Conservation (phyloP, 1,140 invertebrate genomes). For the Papilio helenus region DNA sequence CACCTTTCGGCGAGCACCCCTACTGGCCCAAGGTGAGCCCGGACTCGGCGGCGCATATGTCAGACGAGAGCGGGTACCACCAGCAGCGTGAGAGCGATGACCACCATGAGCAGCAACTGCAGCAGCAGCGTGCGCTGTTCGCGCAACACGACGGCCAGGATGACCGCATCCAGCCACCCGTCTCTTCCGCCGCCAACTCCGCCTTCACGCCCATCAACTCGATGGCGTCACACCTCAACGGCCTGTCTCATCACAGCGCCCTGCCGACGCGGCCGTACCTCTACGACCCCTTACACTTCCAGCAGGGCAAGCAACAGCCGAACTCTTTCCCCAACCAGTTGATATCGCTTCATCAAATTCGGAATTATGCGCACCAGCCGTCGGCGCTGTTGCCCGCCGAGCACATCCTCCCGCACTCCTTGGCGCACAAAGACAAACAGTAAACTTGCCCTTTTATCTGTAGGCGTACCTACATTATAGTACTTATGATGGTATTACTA, state of each 20-base stretch:
- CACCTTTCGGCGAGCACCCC: slow-evolving; percentile 85
- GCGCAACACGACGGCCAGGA: slow-evolving; percentile 86
- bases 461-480: slow-evolving; percentile 70
- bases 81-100: slow-evolving; percentile 85
- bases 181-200: slow-evolving; percentile 87
- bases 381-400: slow-evolving; percentile 83
- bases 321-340: slow-evolving; percentile 96
- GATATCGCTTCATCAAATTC: slow-evolving; percentile 97
- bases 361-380: slow-evolving; percentile 97
- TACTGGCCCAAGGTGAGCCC: slow-evolving; percentile 92
- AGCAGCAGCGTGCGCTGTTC: slow-evolving; percentile 84
- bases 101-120: slow-evolving; percentile 86
- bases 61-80: slow-evolving; percentile 84
- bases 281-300: slow-evolving; percentile 96
- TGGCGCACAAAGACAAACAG: slow-evolving; percentile 82
- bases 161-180: slow-evolving; percentile 81
- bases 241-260: slow-evolving; percentile 88
- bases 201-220: slow-evolving; percentile 96
- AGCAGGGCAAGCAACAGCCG: slow-evolving; percentile 85
- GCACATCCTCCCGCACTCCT: slow-evolving; percentile 79
- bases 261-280: slow-evolving; percentile 92
- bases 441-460: slow-evolving; percentile 65
- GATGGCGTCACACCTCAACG: slow-evolving; percentile 89
- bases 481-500: slow-evolving; percentile 82
- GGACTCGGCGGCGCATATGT: slow-evolving; percentile 87